phyloP scores from a whole-genome alignment of 2,113 vertebrate species.

The Danionella cerebrum region DNA sequence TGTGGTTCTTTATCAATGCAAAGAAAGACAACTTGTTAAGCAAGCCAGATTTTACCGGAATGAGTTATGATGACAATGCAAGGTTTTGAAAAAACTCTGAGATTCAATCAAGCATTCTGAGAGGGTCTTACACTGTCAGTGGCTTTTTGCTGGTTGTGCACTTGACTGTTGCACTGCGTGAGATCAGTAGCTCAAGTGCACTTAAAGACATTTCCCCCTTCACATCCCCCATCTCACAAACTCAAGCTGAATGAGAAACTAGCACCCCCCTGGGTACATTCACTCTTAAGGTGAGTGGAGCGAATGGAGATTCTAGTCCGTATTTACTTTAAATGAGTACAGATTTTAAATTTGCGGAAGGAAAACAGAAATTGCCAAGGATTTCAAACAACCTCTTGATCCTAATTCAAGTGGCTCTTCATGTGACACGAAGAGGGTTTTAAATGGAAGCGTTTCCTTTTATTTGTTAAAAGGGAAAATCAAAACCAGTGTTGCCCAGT shows the following conservation, averaged over 20 bases:
- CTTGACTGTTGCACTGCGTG: constrained; percentile 18
- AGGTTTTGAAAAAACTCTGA: background rate
- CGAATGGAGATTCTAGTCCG: constrained; percentile 1
- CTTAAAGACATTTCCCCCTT: constrained; percentile 6
- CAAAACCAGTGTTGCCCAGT: constrained; percentile 28
- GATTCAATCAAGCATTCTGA: background rate
- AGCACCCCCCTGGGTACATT: constrained; percentile 16
- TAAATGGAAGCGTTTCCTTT: constrained; percentile 37
- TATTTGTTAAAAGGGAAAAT: constrained; percentile 42
- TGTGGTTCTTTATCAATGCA: background rate
- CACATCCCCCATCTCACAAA: background rate
- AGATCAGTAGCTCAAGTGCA: constrained; percentile 26
- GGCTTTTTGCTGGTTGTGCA: constrained; percentile 7
- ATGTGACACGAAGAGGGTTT: constrained; percentile 41
- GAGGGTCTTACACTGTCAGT: background rate
- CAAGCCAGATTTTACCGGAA: background rate
- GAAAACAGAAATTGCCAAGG: constrained; percentile 19
- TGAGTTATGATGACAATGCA: constrained; percentile 3
- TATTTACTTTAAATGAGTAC: constrained; percentile 27
- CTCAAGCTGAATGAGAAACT: constrained; percentile 14
- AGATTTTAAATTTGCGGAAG: constrained; percentile 15
- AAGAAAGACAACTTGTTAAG: background rate
- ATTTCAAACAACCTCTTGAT: constrained; percentile 22
- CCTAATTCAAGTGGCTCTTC: constrained; percentile 38
- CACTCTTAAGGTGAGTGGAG: constrained; percentile 12